A percentile compares a stretch with the other conserved stretches of the same genome.
phyloP scores from a whole-genome alignment of 2,113 vertebrate genomes.

The Rattus rattus region DNA sequence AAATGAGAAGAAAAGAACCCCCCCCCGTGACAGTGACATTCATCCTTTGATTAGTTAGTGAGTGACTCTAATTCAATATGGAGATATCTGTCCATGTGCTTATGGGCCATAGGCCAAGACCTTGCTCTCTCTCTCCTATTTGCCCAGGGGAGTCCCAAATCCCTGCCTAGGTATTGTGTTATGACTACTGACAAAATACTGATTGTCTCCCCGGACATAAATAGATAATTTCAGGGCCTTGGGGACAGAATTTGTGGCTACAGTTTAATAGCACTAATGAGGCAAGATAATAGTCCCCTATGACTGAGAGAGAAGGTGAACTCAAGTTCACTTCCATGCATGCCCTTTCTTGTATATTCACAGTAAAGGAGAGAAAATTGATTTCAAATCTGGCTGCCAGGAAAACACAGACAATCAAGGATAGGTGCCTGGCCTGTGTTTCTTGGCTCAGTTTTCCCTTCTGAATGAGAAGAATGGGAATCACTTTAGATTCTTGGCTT shows the following conservation, averaged over 20 bases:
- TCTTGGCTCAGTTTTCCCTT: neutral
- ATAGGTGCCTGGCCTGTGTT: neutral
- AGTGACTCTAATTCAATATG: slow-evolving; percentile 73
- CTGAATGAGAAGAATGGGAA: neutral
- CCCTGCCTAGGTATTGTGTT: slow-evolving; percentile 75
- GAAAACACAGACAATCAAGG: neutral
- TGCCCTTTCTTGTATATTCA: neutral
- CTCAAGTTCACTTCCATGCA: neutral
- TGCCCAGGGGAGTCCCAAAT: neutral
- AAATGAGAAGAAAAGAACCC: slow-evolving; percentile 57
- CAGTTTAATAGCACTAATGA: slow-evolving; percentile 76
- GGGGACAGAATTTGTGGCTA: slow-evolving; percentile 8
- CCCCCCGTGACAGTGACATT: slow-evolving; percentile 74
- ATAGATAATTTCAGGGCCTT: slow-evolving; percentile 75
- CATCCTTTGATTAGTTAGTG: slow-evolving; percentile 81
- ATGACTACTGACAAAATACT: slow-evolving; percentile 40
- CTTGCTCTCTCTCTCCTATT: neutral
- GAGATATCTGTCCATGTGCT: slow-evolving; percentile 77
- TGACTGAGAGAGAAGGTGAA: slow-evolving; percentile 18
- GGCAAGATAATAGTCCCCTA: neutral
- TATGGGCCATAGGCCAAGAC: slow-evolving; percentile 44
- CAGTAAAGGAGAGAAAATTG: neutral
- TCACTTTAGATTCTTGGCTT: slow-evolving; percentile 13
- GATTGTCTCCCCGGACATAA: slow-evolving; percentile 78
- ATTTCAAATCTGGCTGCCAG: neutral